Evolutionary conservation across 2,797 vertebrate species (phyloP).

Genomic region (Chiloscyllium punctatum): DNA sequence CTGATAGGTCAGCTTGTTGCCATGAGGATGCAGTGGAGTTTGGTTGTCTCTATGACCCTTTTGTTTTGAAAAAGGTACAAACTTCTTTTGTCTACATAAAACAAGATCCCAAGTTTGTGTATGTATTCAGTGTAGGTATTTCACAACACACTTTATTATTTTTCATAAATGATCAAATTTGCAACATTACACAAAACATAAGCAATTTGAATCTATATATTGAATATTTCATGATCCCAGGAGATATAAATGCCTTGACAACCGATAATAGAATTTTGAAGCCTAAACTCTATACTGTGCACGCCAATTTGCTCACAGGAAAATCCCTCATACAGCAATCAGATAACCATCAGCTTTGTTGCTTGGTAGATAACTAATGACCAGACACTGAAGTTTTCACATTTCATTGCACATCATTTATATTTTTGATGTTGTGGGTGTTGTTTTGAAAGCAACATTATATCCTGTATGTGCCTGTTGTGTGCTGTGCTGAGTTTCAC

Average conservation of each 20-base stretch:
- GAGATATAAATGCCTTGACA: neutral
- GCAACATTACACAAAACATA: too few relatives aligned
- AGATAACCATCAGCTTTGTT: neutral
- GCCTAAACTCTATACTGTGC: neutral
- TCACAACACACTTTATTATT: neutral
- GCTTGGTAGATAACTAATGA: neutral
- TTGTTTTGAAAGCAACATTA: neutral
- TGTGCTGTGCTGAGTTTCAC: too few relatives aligned
- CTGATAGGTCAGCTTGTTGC: too few relatives aligned
- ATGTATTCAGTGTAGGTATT: too few relatives aligned
- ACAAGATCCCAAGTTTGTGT: too few relatives aligned
- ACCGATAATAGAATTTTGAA: neutral
- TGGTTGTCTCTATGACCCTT: too few relatives aligned
- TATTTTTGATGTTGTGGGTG: neutral
- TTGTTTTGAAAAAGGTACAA: too few relatives aligned
- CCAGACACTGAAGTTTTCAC: neutral
- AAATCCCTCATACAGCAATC: neutral
- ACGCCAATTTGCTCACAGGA: neutral
- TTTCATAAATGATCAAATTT: neutral
- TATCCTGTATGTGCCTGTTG: neutral
- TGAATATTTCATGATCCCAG: neutral
- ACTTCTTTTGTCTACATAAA: too few relatives aligned
- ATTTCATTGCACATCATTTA: too few relatives aligned
- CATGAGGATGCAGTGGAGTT: too few relatives aligned
- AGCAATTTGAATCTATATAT: neutral